Conservation (phyloP, 2,113 vertebrate genomes). For the Gadus chalcogrammus region DNA sequence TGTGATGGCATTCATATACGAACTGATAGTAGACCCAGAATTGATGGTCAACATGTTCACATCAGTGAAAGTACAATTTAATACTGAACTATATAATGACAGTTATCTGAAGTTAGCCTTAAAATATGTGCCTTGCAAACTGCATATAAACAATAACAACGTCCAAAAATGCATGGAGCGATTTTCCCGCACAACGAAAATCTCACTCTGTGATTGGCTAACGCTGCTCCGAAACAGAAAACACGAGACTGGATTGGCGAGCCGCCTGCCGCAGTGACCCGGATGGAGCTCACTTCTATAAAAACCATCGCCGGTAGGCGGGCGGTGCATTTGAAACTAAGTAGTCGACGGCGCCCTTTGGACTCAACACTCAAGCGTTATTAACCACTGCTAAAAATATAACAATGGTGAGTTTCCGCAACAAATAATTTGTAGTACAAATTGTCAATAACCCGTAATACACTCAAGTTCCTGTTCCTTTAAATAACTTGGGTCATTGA, state of each 20-base stretch:
- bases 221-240: conserved; percentile 1
- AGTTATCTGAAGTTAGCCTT: too few relatives aligned
- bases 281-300: conserved; percentile 37
- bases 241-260: conserved; percentile 23
- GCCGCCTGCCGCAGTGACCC: conserved; percentile 1
- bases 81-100: too few relatives aligned
- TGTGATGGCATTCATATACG: too few relatives aligned
- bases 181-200: conserved; percentile 29
- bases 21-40: too few relatives aligned
- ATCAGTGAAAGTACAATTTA: too few relatives aligned
- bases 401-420: conserved; percentile 48
- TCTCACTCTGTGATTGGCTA: conserved; percentile 32
- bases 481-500: background rate
- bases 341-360: background rate
- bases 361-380: background rate
- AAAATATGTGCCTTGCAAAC: too few relatives aligned
- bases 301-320: background rate
- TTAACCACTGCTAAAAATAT: conserved; percentile 5
- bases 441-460: accelerated
- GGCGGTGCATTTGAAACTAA: conserved; percentile 40
- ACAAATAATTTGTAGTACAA: accelerated
- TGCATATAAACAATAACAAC: too few relatives aligned
- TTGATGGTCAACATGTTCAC: too few relatives aligned
- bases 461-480: accelerated
- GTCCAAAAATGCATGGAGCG: background rate